phyloP scores from a whole-genome alignment of 2,113 vertebrate genomes.

The Spermophilus dauricus region DNA sequence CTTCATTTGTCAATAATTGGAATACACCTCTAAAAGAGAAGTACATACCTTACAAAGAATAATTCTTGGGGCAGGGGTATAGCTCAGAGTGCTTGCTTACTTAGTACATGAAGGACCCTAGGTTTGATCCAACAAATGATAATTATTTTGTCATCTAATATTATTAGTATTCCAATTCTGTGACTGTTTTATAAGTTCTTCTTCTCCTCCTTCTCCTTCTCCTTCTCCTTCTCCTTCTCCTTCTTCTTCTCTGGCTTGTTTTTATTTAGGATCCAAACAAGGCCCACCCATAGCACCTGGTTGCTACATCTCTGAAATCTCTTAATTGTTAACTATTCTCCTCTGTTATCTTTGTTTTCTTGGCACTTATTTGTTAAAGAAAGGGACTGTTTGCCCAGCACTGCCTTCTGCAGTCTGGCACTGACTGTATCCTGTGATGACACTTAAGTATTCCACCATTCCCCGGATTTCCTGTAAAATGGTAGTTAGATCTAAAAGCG shows the following conservation, averaged over 20 bases:
- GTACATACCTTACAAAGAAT: not conserved
- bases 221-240: no score
- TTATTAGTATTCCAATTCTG: not conserved
- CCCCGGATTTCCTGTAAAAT: not conserved
- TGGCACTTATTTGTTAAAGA: constrained; percentile 20
- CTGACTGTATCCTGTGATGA: not conserved
- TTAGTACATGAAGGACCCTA: not conserved
- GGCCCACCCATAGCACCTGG: not conserved
- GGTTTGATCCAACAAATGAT: not conserved
- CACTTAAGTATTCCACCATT: not conserved
- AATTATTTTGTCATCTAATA: not conserved
- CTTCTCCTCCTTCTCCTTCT: no score
- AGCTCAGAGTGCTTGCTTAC: not conserved
- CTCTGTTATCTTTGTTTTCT: constrained; percentile 19
- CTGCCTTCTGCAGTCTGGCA: not conserved
- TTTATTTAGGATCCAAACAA: not conserved
- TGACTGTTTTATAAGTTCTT: not conserved
- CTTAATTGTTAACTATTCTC: not conserved
- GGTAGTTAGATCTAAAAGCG: not conserved
- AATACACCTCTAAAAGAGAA: not conserved
- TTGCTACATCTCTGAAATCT: not conserved
- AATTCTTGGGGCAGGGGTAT: not conserved
- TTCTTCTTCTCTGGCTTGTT: not conserved
- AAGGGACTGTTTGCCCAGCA: not conserved
- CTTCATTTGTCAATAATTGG: not conserved